Evolutionary conservation across 2,888 invertebrate species (phyloP), one percentile per base, ranked within the genome.

Genomic region (Spilarctia lutea): DNA sequence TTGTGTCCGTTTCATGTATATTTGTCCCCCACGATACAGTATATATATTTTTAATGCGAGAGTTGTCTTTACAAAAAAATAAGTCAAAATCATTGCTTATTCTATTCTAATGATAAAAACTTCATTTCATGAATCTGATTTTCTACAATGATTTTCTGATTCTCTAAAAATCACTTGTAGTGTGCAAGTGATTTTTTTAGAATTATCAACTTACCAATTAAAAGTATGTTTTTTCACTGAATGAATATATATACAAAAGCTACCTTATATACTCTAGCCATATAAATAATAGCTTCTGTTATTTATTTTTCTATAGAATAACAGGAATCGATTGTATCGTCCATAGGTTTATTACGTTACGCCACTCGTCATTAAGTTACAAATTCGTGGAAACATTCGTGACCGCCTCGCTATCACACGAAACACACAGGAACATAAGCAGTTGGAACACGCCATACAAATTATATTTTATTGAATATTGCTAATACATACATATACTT

Each of bases 301-400:
- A 63, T 1, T 30, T 27, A 30, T 30, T 6, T 4, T 10, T 11
- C 11, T 6, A 48, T 48, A 68, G 27, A 68, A 68, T 48, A 68
- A 30, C 11, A 65, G 65, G 30, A n/a, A 30, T 11, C 45, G 65
- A 78, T 65, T 2, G 35, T 71, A 70, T 73, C 48, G 68, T 48
- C 48, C 20, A 24, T 11, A 2, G 52, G 52, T 11, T 24, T 56
- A 56, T 56, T 56, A n/a, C 52, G 52, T 20, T n/a, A n/a, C 52
- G 52, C 8, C n/a, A 10, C 45, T 18, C 68, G 45, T 33, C 27
- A 68, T 68, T 68, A 68, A 35, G 35, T 24, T 68, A 68, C 42
- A n/a, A 20, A 35, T 48, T 30, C 68, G 73, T 60, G 74, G 68
- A 45, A 76, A 24, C 72, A n/a, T 69, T 66, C 65, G 78, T 68